Evolutionary conservation across 1,140 invertebrate species (phyloP).

Genomic region (Ceratina japonica): DNA sequence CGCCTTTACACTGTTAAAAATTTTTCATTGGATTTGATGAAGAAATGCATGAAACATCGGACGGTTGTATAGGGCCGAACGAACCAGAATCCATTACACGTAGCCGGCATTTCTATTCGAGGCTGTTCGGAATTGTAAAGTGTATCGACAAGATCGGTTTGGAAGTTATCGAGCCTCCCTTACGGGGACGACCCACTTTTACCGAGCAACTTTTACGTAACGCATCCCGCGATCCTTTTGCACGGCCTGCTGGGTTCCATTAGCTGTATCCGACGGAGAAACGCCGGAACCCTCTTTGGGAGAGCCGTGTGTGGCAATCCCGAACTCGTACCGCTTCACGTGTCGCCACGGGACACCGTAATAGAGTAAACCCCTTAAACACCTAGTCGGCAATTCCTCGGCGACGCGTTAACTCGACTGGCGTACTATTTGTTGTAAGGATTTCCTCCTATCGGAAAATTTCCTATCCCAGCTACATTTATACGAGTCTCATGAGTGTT

Average conservation of each 20-base stretch:
- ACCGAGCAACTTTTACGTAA: constrained; percentile 50
- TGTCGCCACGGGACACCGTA: constrained; percentile 19
- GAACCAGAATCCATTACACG: no score
- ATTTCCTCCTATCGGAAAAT: no score
- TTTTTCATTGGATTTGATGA: no score
- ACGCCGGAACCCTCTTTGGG: constrained; percentile 36
- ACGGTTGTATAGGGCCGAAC: neutral
- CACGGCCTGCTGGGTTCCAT: constrained; percentile 52
- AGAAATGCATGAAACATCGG: no score
- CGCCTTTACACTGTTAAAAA: no score
- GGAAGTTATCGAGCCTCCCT: constrained; percentile 33
- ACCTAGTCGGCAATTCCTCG: constrained; percentile 4
- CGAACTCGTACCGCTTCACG: constrained; percentile 21
- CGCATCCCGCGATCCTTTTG: constrained; percentile 34
- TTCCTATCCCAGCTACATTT: no score
- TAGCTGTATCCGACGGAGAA: constrained; percentile 46
- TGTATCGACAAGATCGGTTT: constrained; percentile 27
- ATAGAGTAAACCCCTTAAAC: neutral
- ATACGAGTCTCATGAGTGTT: no score
- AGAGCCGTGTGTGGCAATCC: constrained; percentile 29
- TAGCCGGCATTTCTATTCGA: neutral
- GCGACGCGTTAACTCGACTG: neutral
- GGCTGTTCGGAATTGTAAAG: constrained; percentile 6
- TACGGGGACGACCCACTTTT: constrained; percentile 60
- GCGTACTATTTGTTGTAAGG: no score